Evolutionary conservation across 2,888 invertebrate genomes (phyloP).

Genomic region (Caenorhabditis sp.): DNA sequence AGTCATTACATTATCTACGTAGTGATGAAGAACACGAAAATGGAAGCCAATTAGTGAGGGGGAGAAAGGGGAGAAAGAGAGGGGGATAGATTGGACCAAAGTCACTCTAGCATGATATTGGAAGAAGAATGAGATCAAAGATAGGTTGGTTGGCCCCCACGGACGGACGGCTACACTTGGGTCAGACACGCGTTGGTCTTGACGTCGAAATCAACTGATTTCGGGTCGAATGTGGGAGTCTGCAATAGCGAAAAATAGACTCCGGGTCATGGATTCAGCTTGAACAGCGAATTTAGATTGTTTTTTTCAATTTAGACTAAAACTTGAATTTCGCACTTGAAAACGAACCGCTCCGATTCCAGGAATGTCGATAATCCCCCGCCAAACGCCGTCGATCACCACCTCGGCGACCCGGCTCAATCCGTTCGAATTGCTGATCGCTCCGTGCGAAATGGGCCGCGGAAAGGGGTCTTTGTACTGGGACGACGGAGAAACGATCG

Average conservation of each 20-base stretch:
- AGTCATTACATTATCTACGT: constrained; percentile 18
- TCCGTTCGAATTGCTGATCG: constrained; percentile 84
- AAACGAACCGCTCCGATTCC: not conserved
- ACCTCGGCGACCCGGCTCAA: constrained; percentile 81
- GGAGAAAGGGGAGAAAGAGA: constrained; percentile 6
- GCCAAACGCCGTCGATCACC: constrained; percentile 79
- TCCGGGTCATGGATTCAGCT: no score
- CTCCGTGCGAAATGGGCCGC: constrained; percentile 48
- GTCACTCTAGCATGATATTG: constrained; percentile 41
- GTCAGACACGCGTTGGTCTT: no score
- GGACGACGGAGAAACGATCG: not conserved
- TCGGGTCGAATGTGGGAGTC: no score
- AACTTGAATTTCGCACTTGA: constrained; percentile 1
- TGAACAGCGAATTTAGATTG: no score
- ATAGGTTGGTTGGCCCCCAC: no score
- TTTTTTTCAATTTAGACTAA: constrained; percentile 4
- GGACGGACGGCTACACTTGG: no score
- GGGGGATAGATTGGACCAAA: constrained; percentile 13
- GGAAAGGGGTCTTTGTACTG: constrained; percentile 68
- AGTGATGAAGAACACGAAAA: no score
- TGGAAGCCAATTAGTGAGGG: constrained; percentile 42
- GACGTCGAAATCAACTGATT: no score
- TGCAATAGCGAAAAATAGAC: no score
- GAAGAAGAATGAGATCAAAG: no score
- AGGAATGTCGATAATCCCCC: constrained; percentile 83